Conservation (phyloP, 2,888 invertebrate genomes). For the Nasonia oneida region DNA sequence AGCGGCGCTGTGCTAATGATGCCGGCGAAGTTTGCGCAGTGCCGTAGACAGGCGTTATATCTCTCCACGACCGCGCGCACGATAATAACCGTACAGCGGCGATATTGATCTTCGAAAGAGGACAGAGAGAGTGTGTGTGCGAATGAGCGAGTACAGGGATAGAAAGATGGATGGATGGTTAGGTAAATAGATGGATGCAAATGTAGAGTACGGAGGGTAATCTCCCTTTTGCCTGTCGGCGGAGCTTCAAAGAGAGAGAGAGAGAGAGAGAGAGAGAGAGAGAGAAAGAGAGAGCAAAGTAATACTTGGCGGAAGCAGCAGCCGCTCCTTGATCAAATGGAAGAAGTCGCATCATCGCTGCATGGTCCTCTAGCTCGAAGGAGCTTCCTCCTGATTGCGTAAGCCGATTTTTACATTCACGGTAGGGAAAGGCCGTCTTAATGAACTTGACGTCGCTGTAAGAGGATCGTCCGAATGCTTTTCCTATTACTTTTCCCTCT, state of each 20-base stretch:
- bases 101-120: constrained; percentile 62
- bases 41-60: constrained; percentile 65
- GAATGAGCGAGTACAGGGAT: background rate
- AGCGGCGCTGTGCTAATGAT: constrained; percentile 69
- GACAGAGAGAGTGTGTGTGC: background rate
- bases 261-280: too few relatives aligned
- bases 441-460: constrained; percentile 13
- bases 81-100: constrained; percentile 65
- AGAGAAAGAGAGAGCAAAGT: background rate
- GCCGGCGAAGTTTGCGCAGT: constrained; percentile 68
- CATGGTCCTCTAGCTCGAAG: background rate
- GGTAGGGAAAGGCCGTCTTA: background rate
- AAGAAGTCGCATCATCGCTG: background rate
- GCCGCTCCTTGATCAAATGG: constrained; percentile 33
- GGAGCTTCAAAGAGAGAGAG: background rate
- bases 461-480: constrained; percentile 34
- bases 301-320: background rate
- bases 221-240: constrained; percentile 21
- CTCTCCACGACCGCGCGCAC: constrained; percentile 55
- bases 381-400: background rate
- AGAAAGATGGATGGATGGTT: background rate
- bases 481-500: background rate
- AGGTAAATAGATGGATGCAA: background rate
- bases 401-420: constrained; percentile 28
- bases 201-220: background rate